Base-by-base conservation (phyloP, 1,140 invertebrate species). In the Ridgeia piscesae region DNA sequence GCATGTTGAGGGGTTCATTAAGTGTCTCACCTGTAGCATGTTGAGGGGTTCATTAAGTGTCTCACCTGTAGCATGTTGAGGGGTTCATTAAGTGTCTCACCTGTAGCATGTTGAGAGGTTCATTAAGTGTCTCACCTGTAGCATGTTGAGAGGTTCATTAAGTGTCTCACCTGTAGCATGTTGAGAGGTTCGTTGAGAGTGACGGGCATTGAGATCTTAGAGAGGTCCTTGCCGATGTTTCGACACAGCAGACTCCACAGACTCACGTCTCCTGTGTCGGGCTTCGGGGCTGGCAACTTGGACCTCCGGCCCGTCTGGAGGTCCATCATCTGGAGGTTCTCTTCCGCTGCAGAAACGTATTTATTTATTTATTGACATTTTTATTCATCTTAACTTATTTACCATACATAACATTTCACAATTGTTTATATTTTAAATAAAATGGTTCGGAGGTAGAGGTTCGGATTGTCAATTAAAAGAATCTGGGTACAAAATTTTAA, bases 241-340 rank as follows among this genome's bases (percentile, higher is more conserved):
- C 99, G 99, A 96, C 99, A 99, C 98, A 99, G 99, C 91, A 99
- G 99, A 94, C 98, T 99, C 99, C 99, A 97, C 88, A 99, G 96
- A 95, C 98, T 99, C 8, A 99, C 97, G 91, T 98, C 98, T 21
- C 58, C 58, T 96, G 99, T 98, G 96, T 99, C 98, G 91, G 99
- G 98, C 96, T 99, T 99, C 88, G 98, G 97, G 35, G 96, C 96
- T 1, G 98, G 98, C 50, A 98, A 96, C 33, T 97, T 97, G 21
- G 97, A 97, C 92, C 98, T 96, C 6, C 98, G 96, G n/a, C 97
- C 97, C 92, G 97, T 97, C 35, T 92, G 91, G 17, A 92, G 89
- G 2, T 88, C 34, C 50, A 48, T 93, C 89, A 92, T 91, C 50
- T 93, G 42, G n/a, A 92, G 48, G 88, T 92, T 88, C 11, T 88